Evolutionary conservation across 1,140 invertebrate species (phyloP), one percentile per base, ranked within the genome.

Genomic region (Papilio polytes): DNA sequence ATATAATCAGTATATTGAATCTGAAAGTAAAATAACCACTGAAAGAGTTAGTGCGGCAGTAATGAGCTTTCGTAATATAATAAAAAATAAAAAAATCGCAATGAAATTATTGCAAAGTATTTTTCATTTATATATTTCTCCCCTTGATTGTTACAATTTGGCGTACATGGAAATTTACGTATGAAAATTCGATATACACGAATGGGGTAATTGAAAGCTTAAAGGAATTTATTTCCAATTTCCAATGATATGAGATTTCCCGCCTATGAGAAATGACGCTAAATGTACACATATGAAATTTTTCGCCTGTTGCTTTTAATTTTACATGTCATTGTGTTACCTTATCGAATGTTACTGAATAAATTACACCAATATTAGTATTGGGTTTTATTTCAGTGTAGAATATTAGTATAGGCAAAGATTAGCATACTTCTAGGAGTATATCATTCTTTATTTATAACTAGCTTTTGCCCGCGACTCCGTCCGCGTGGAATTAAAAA

Each of bases 161-260:
- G 84, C 81, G 82, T 82, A 87, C 84, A 82, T 89, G 84, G 85
- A 90, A 87, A 87, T 85, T 87, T 86, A 85, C 86, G 85, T 85
- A 83, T 80, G 87, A 85, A 87, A 91, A 89, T 85, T 88, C 89
- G 85, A 89, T 92, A 88, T 92, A 91, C 86, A 77, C 90, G 92
- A 92, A 90, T 90, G 90, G 84, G 90, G 91, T 94, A 94, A 94
- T 94, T 94, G 93, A 86, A 89, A 90, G 93, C 92, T 94, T 94
- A 94, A 89, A 91, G 93, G 93, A 94, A 94, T 94, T 94, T 94
- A 94, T 94, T 94, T 94, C 87, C 91, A 94, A 94, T 94, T 93
- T 94, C 88, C 91, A 90, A 93, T 92, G 87, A 88, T 92, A 93
- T 89, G 88, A 90, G 89, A 82, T 88, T 87, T 90, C 85, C 85